Conservation (phyloP, 2,797 vertebrate species). For the Taenioides sp. region DNA sequence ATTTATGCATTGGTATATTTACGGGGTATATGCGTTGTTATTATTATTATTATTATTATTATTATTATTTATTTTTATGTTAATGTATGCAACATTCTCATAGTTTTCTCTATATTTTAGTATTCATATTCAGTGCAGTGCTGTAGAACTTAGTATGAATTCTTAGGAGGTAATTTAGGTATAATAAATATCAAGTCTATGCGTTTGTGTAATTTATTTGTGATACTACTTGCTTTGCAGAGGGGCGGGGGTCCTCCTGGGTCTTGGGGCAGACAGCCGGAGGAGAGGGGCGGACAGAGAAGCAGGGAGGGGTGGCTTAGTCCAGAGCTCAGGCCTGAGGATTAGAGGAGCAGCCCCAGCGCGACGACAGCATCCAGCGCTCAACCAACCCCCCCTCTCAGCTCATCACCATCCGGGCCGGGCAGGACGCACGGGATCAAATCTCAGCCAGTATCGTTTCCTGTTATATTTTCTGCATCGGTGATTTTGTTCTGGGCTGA, state of each 20-base stretch:
- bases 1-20: too few relatives aligned
- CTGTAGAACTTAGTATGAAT: not conserved
- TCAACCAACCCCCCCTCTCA: slow-evolving; percentile 37
- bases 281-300: slow-evolving; percentile 36
- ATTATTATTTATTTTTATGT: not conserved
- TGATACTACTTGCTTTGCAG: slow-evolving; percentile 32
- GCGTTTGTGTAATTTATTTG: not conserved
- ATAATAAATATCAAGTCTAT: not conserved
- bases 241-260: slow-evolving; percentile 47
- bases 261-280: slow-evolving; percentile 53
- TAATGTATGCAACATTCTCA: not conserved
- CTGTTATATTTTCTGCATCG: slow-evolving; percentile 27
- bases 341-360: slow-evolving; percentile 74
- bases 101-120: not conserved
- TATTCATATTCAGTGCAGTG: not conserved
- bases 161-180: not conserved
- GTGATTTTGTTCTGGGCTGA: slow-evolving; percentile 18
- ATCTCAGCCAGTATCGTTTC: slow-evolving; percentile 16
- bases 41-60: not conserved
- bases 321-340: slow-evolving; percentile 75
- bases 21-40: not conserved
- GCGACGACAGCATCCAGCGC: slow-evolving; percentile 77
- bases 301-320: slow-evolving; percentile 59
- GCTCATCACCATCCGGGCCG: slow-evolving; percentile 58
- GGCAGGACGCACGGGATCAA: slow-evolving; percentile 49